Evolutionary conservation across 2,113 vertebrate genomes (phyloP).

Genomic region (Aptenodytes patagonicus): DNA sequence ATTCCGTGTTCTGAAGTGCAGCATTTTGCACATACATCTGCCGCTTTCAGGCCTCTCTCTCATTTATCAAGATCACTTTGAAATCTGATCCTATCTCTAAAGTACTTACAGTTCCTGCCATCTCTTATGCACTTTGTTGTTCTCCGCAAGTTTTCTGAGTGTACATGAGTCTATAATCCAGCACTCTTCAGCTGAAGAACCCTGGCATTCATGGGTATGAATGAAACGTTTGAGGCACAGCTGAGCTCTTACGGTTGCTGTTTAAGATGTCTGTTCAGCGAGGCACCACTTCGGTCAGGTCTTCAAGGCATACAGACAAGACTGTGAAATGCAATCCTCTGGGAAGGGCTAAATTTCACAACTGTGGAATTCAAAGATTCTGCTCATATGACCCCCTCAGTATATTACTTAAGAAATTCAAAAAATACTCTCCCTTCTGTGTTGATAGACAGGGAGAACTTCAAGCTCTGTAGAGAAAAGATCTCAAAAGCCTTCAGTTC

Average conservation of each 20-base stretch:
- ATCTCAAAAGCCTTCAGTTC: background rate
- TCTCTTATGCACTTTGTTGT: background rate
- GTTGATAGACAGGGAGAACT: background rate
- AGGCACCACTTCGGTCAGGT: background rate
- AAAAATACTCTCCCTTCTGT: background rate
- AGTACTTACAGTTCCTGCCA: background rate
- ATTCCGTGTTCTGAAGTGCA: background rate
- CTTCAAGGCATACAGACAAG: background rate
- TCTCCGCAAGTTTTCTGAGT: background rate
- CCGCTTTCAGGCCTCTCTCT: background rate
- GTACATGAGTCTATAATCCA: background rate
- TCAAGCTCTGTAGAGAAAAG: background rate
- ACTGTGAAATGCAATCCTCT: background rate
- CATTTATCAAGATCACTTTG: background rate
- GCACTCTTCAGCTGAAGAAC: background rate
- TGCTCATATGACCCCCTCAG: background rate
- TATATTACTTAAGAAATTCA: background rate
- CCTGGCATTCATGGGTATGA: background rate
- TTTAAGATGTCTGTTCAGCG: background rate
- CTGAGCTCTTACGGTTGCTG: background rate
- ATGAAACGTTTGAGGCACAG: background rate
- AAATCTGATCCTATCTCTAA: background rate
- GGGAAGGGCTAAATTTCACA: background rate
- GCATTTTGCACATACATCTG: background rate
- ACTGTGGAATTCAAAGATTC: background rate